These are phyloP conservation scores for Sitta carolinensis DNA, from an alignment of 2,797 vertebrate genomes.

Conservation along the genomic window DNA sequence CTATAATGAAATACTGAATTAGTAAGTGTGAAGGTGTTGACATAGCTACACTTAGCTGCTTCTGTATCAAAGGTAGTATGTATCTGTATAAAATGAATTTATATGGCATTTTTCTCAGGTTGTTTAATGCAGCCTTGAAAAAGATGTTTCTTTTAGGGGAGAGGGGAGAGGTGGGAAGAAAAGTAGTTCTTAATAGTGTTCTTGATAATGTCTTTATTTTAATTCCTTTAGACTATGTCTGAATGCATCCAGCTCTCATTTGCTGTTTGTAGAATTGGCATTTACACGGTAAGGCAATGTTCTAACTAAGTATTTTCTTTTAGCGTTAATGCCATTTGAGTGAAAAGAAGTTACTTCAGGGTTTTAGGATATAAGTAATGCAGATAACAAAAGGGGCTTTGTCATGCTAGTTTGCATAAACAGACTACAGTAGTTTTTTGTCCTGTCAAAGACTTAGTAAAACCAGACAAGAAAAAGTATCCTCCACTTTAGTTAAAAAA, in stretches of 20 bases:
- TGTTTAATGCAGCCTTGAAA: neutral
- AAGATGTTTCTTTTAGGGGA: neutral
- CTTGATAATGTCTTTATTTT: constrained; percentile 72
- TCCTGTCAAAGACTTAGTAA: neutral
- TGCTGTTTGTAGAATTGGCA: constrained; percentile 91
- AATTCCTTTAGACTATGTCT: constrained; percentile 84
- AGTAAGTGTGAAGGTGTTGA: neutral
- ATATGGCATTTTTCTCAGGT: neutral
- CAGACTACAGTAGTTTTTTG: neutral
- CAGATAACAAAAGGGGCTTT: neutral
- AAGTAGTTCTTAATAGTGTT: neutral
- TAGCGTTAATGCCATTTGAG: constrained; percentile 3
- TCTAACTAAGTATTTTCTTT: constrained; percentile 13
- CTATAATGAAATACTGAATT: neutral
- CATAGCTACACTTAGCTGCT: neutral
- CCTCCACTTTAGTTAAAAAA: neutral
- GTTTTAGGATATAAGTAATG: neutral
- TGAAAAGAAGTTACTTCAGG: neutral
- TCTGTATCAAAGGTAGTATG: neutral
- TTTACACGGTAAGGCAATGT: constrained; percentile 86
- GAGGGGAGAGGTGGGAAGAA: constrained; percentile 20
- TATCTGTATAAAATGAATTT: neutral
- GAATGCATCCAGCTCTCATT: constrained; percentile 91
- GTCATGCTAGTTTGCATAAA: neutral
- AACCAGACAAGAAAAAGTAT: neutral